A percentile compares a stretch with the other conserved stretches of the same genome.
phyloP scores from a whole-genome alignment of 1,140 invertebrate genomes.

The Phthorimaea operculella region DNA sequence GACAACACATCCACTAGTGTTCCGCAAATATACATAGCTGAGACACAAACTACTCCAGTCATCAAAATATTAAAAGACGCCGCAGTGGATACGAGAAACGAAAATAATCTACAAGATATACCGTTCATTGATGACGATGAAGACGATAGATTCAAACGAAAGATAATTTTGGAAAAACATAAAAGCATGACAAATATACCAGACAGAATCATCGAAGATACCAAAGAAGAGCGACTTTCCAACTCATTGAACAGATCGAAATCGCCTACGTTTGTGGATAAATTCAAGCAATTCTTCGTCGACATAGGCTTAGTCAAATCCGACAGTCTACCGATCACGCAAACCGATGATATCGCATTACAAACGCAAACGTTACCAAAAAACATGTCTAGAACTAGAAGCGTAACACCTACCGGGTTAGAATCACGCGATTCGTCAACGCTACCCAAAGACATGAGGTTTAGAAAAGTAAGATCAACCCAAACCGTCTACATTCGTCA shows the following conservation, averaged over 20 bases:
- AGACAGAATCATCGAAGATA: slow-evolving; percentile 48
- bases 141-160: slow-evolving; percentile 30
- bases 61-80: slow-evolving; percentile 49
- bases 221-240: slow-evolving; percentile 43
- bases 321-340: slow-evolving; percentile 19
- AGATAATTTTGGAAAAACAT: slow-evolving; percentile 45
- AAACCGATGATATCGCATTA: background rate
- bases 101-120: slow-evolving; percentile 59
- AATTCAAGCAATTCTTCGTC: slow-evolving; percentile 59
- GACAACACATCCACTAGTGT: slow-evolving; percentile 57
- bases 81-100: slow-evolving; percentile 54
- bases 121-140: slow-evolving; percentile 61
- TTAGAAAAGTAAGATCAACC: slow-evolving; percentile 50
- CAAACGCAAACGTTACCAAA: slow-evolving; percentile 52
- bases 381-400: slow-evolving; percentile 39
- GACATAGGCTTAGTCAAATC: slow-evolving; percentile 53
- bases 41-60: slow-evolving; percentile 28
- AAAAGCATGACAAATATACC: slow-evolving; percentile 60
- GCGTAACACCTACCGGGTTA: slow-evolving; percentile 31
- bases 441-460: slow-evolving; percentile 59
- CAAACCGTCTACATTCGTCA: slow-evolving; percentile 55
- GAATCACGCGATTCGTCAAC: slow-evolving; percentile 47
- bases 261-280: slow-evolving; percentile 58
- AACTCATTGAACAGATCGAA: slow-evolving; percentile 52
- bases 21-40: slow-evolving; percentile 51